phyloP scores from a whole-genome alignment of 2,888 invertebrate species.

The Oxytorus armatus region DNA sequence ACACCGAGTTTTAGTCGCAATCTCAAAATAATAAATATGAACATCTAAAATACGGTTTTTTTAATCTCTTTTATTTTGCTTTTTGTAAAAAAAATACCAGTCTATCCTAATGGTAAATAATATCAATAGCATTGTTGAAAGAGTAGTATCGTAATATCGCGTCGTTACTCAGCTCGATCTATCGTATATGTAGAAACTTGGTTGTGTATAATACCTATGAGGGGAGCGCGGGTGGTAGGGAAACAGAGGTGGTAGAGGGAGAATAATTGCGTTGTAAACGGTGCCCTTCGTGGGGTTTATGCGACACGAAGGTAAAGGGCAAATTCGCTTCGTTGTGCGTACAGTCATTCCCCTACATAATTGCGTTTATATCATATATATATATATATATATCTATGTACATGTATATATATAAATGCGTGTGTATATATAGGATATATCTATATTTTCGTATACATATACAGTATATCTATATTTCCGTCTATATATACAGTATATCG shows the following conservation, averaged over 20 bases:
- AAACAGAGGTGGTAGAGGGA: too few relatives aligned
- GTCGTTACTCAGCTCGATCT: conserved; percentile 12
- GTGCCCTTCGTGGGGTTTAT: conserved; percentile 63
- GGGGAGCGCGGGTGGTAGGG: conserved; percentile 50
- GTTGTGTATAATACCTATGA: conserved; percentile 12
- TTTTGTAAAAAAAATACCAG: too few relatives aligned
- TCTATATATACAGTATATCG: conserved; percentile 19
- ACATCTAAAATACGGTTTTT: too few relatives aligned
- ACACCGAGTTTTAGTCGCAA: too few relatives aligned
- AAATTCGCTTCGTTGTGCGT: conserved; percentile 51
- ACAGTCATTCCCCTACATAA: conserved; percentile 27
- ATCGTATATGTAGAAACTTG: neutral
- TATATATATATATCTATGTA: conserved; percentile 19
- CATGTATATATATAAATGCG: conserved; percentile 16
- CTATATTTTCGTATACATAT: conserved; percentile 17
- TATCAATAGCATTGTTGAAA: neutral
- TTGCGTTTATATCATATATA: conserved; percentile 18
- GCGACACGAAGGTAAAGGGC: conserved; percentile 67
- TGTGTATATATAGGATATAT: conserved; percentile 11
- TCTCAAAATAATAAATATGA: too few relatives aligned
- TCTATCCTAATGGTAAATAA: too few relatives aligned
- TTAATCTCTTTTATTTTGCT: too few relatives aligned
- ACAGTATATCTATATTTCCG: conserved; percentile 12
- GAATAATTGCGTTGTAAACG: conserved; percentile 72
- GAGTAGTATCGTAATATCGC: neutral